Evolutionary conservation across 1,140 invertebrate genomes (phyloP).

Genomic region (Macrostomum lignano): DNA sequence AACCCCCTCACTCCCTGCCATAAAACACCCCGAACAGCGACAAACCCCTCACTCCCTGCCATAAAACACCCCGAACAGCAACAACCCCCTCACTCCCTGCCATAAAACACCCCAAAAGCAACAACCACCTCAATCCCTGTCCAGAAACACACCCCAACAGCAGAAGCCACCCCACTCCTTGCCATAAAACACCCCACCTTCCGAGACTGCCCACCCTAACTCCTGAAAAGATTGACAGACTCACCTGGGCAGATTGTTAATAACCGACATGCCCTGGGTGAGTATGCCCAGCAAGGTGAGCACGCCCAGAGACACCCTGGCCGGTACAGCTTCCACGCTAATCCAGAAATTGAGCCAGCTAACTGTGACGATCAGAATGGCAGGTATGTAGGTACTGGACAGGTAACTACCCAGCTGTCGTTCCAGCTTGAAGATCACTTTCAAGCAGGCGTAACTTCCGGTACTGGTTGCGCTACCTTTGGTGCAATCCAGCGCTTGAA

Average conservation of each 20-base stretch:
- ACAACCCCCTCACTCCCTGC: too few relatives aligned
- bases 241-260: conserved; percentile 6
- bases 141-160: too few relatives aligned
- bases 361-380: conserved; percentile 49
- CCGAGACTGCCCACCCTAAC: too few relatives aligned
- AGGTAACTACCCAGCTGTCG: conserved; percentile 54
- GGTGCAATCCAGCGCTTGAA: conserved; percentile 5
- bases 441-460: conserved; percentile 22
- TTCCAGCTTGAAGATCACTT: conserved; percentile 47
- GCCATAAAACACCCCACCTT: too few relatives aligned
- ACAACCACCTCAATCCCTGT: too few relatives aligned
- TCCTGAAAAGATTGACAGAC: too few relatives aligned
- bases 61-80: too few relatives aligned
- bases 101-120: too few relatives aligned
- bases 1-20: too few relatives aligned
- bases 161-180: too few relatives aligned
- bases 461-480: neutral
- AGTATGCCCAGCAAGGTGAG: conserved; percentile 3
- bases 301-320: conserved; percentile 6
- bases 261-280: conserved; percentile 3
- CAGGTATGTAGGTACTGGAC: conserved; percentile 58
- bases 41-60: too few relatives aligned
- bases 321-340: conserved; percentile 9
- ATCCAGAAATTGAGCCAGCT: conserved; percentile 41
- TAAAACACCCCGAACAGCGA: too few relatives aligned